Evolutionary conservation across 2,113 vertebrate genomes (phyloP), one percentile per base, ranked within the genome.

Genomic region (Oenanthe melanoleuca): DNA sequence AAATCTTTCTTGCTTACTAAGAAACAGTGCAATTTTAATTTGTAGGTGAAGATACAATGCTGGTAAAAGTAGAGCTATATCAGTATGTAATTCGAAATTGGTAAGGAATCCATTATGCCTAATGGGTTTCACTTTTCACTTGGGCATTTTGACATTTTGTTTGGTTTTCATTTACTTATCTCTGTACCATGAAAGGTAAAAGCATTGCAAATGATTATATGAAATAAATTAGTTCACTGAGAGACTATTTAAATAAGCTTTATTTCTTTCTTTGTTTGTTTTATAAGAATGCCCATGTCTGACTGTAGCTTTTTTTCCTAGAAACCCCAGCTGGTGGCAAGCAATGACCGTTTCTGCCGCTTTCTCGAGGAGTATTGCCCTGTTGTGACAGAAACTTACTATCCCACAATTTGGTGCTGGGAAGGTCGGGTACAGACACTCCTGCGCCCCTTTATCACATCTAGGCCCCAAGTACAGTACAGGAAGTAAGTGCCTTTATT

Each of bases 401-500:
- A 99, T 95, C 99, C 99, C 56, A 99, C 99, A 0, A 98, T 99
- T 75, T 99, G 99, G 99, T 99, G 99, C 98, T 99, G 99, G 99
- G 99, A 99, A 97, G 99, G 99, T 92, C 98, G 99, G 34, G 97
- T 99, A 50, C 99, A 99, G 97, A 99, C 99, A 1, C 97, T 99
- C 71, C 98, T 99, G 80, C 98, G 99, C 93, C 99, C 99, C 28
- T 99, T 99, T 84, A 99, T 99, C 96, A 99, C 99, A 24, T 98
- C 98, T 67, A 99, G 99, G 97, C 99, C 99, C 17, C 98, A 97
- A 26, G 99, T 99, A 79, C 97, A 97, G 89, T 99, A 99, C 97
- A 98, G 98, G 95, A 99, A 99, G 99, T 99, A 98, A 98, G 99
- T 97, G 65, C 8, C 42, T 79, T 79, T 80, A 33, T 94, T 59